These are phyloP conservation scores for Callocephalon fimbriatum DNA, from an alignment of 2,113 vertebrate species.

Conservation along the genomic window DNA sequence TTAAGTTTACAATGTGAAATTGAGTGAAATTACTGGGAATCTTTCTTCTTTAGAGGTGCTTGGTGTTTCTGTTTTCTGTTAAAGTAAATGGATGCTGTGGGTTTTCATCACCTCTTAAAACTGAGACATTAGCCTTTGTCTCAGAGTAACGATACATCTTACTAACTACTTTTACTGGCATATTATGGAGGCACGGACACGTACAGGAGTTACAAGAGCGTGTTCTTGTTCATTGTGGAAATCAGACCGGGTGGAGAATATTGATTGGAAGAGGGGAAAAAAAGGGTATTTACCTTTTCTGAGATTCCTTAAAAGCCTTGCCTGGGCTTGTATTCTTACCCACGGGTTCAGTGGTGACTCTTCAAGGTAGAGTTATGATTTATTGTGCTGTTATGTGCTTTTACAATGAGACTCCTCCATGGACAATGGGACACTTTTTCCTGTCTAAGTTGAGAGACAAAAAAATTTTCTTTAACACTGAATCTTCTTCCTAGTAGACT, in stretches of 20 bases:
- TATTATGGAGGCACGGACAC: too few species aligned
- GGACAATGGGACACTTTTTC: background rate
- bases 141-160: background rate
- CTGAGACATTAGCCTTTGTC: background rate
- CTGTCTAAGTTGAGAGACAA: background rate
- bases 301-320: background rate
- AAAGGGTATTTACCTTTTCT: background rate
- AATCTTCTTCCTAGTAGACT: background rate
- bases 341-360: background rate
- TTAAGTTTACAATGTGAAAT: background rate
- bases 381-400: background rate
- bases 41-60: background rate
- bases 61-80: background rate
- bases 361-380: background rate
- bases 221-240: background rate
- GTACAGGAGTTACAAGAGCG: background rate
- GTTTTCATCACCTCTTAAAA: background rate
- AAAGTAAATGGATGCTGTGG: background rate
- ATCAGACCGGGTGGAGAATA: background rate
- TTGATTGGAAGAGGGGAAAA: background rate
- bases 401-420: background rate
- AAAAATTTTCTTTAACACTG: background rate
- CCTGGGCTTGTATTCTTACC: background rate
- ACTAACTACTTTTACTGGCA: background rate
- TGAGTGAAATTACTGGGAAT: background rate